A percentile compares a stretch with the other conserved stretches of the same genome.
Evolutionary conservation across 2,888 invertebrate genomes (phyloP).

Genomic region (Drosophila limbata): DNA sequence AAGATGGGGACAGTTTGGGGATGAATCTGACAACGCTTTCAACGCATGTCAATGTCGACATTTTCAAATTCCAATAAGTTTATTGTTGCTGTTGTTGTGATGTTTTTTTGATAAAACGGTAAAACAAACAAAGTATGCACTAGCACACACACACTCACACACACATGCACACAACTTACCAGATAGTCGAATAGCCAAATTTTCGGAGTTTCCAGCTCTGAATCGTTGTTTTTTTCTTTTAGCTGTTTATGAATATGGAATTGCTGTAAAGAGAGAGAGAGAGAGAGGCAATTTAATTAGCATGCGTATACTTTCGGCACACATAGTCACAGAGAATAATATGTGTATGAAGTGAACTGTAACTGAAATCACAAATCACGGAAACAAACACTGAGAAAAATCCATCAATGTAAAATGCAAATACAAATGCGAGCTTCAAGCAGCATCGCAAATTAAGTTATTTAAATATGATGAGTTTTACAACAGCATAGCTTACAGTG

Average conservation of each 20-base stretch:
- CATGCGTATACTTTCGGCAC: constrained; percentile 48
- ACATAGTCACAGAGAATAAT: constrained; percentile 37
- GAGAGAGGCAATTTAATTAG: constrained; percentile 60
- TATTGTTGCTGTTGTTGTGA: constrained; percentile 36
- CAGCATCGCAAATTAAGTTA: constrained; percentile 25
- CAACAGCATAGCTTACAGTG: constrained; percentile 17
- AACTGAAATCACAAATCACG: constrained; percentile 6
- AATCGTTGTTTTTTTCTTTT: constrained; percentile 5
- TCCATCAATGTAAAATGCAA: constrained; percentile 20
- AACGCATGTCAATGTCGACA: constrained; percentile 71
- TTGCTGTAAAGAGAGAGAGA: constrained; percentile 42
- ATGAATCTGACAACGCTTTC: constrained; percentile 52
- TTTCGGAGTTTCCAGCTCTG: constrained; percentile 21
- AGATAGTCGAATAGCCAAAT: constrained; percentile 22
- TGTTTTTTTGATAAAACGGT: constrained; percentile 50
- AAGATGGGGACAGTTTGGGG: constrained; percentile 7
- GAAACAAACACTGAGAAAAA: not conserved
- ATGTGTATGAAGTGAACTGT: constrained; percentile 17
- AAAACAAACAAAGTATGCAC: constrained; percentile 39
- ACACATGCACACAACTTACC: constrained; percentile 37
- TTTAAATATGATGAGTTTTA: constrained; percentile 25
- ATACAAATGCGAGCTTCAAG: not conserved
- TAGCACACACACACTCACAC: not conserved
- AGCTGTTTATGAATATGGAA: constrained; percentile 49
- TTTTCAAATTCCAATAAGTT: constrained; percentile 72